Base-by-base conservation (phyloP, 2,888 invertebrate species). In the Melanotus villosus region DNA sequence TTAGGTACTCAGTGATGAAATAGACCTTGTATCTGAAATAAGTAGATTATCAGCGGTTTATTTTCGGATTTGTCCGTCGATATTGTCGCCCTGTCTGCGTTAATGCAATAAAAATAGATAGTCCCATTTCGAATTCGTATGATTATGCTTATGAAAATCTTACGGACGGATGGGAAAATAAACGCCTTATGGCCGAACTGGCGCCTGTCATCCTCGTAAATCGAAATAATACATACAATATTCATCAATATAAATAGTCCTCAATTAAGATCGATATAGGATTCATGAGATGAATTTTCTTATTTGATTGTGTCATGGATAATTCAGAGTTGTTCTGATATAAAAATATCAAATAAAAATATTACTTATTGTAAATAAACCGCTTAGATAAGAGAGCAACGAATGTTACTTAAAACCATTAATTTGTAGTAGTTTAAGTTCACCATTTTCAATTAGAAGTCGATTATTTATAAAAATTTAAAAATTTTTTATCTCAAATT, bases 81-180 rank as follows among this genome's bases (percentile, higher is more conserved):
- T 43, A 19, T 43, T 7, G 5, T 19, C 2, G 18, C 18, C 5
- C 3, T 34, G 34, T 34, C 34, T 9, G 23, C 32, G 21, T 36
- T 56, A 56, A 56, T 36, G 36, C 30, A 56, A 56, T 56, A 56
- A 56, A 36, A 36, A 34, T 56, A 36, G 56, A 56, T n/a, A 2
- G 36, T 36, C 34, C 6, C 36, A 21, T 36, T 36, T 16, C 19
- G 2, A 26, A 16, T 16, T 16, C 16, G 12, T 14, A 36, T 36
- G 36, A 56, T 56, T 56, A 36, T 36, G 56, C 34, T 56, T 34
- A 56, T 34, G 56, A 56, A 6, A 19, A 19, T 43, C 18, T 43
- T 41, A 18, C 18, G 14, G 18, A 2, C 1, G 34, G 12, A 43
- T 43, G 43, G 43, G 2, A 56, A 56, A 54, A 36, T 56, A 36